A percentile compares a stretch with the other conserved stretches of the same genome.
phyloP scores from a whole-genome alignment of 2,888 invertebrate species.

The Parnassius orleans region DNA sequence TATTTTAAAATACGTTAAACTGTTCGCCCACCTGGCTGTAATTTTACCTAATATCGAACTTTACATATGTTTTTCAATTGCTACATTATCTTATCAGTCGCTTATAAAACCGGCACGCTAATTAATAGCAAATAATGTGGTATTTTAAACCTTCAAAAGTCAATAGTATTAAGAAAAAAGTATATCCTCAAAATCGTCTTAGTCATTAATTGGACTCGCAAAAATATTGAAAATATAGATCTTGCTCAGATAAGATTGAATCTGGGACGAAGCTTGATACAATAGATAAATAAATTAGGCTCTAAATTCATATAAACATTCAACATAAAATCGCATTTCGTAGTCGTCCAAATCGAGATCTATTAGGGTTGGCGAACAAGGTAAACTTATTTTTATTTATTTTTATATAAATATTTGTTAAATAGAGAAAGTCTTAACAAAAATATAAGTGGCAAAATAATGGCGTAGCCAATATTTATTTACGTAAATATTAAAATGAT shows the following conservation, averaged over 20 bases:
- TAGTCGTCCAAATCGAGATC: conserved; percentile 51
- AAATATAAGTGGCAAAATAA: too few species aligned
- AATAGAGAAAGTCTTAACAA: too few species aligned
- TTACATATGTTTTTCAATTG: too few species aligned
- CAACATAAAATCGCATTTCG: conserved; percentile 54
- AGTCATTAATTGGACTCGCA: conserved; percentile 4
- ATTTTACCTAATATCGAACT: conserved; percentile 33
- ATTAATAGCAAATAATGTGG: neutral
- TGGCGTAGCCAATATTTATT: too few species aligned
- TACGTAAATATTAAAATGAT: too few species aligned
- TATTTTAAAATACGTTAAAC: conserved; percentile 67
- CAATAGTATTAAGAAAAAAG: neutral
- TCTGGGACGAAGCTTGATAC: conserved; percentile 43
- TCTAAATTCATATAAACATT: conserved; percentile 56
- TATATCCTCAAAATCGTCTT: conserved; percentile 32
- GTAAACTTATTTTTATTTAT: too few species aligned
- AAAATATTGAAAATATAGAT: conserved; percentile 12
- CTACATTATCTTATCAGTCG: too few species aligned
- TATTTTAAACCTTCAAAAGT: neutral
- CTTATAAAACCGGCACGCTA: too few species aligned
- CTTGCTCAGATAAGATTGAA: conserved; percentile 30
- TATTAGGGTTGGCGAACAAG: conserved; percentile 49
- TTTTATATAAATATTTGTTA: too few species aligned
- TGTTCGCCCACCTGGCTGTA: conserved; percentile 56
- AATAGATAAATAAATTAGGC: conserved; percentile 67